These are phyloP conservation scores for Matsumurasca onukii DNA, from an alignment of 1,140 invertebrate genomes.

Conservation along the genomic window DNA sequence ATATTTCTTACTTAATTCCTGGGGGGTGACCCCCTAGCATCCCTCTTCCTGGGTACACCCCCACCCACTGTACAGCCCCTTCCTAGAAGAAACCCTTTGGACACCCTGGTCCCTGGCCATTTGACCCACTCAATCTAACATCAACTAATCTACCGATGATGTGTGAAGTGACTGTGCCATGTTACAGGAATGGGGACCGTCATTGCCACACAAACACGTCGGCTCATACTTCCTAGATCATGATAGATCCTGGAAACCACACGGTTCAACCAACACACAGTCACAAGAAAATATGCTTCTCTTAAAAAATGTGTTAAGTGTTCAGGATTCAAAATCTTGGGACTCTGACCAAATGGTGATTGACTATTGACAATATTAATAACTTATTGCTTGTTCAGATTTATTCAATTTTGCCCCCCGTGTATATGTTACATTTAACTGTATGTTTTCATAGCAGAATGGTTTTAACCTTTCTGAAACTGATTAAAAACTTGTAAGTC, in stretches of 20 bases:
- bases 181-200: slow-evolving; percentile 64
- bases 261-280: slow-evolving; percentile 48
- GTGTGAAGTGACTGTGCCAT: neutral
- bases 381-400: no score
- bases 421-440: no score
- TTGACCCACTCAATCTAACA: neutral
- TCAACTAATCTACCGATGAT: neutral
- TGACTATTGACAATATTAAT: no score
- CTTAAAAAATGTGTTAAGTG: neutral
- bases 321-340: neutral
- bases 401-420: no score
- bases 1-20: no score
- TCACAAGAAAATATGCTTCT: neutral
- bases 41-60: neutral
- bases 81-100: neutral
- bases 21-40: neutral
- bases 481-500: no score
- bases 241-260: slow-evolving; percentile 67
- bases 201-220: slow-evolving; percentile 58
- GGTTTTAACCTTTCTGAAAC: no score
- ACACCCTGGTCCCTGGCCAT: neutral
- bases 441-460: no score
- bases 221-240: slow-evolving; percentile 67
- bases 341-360: slow-evolving; percentile 23
- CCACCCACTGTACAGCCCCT: neutral